A percentile compares a stretch with the other conserved stretches of the same genome.
phyloP scores from a whole-genome alignment of 2,113 vertebrate genomes.

The Protobothrops mucrosquamatus region DNA sequence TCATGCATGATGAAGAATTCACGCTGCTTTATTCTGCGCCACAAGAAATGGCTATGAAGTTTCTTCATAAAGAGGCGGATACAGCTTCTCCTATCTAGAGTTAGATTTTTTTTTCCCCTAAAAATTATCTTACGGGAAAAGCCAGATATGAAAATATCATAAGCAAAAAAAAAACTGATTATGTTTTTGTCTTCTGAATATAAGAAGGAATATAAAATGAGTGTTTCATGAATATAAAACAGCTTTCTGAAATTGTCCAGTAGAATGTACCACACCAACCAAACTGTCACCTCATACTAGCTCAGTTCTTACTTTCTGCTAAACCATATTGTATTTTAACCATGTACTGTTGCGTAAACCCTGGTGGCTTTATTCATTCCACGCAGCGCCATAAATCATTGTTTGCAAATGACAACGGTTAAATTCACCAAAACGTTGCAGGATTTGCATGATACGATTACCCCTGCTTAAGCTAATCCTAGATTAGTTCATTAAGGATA shows the following conservation, averaged over 20 bases:
- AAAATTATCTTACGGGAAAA: not conserved
- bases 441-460: not conserved
- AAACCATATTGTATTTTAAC: not conserved
- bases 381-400: not conserved
- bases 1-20: slow-evolving; percentile 34
- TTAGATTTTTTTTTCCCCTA: not conserved
- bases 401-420: not conserved
- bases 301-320: not conserved
- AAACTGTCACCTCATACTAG: not conserved
- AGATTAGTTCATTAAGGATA: not conserved
- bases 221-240: not conserved
- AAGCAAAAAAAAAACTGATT: not conserved
- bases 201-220: not conserved
- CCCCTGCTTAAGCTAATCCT: not conserved
- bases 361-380: not conserved
- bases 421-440: not conserved
- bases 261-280: not conserved
- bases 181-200: not conserved
- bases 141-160: not conserved
- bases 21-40: slow-evolving; percentile 32
- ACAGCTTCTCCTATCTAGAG: not conserved
- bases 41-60: not conserved
- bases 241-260: not conserved
- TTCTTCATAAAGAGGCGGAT: not conserved
- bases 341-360: not conserved